Base-by-base conservation (phyloP, 2,113 vertebrate species). In the Cairina moschata region DNA sequence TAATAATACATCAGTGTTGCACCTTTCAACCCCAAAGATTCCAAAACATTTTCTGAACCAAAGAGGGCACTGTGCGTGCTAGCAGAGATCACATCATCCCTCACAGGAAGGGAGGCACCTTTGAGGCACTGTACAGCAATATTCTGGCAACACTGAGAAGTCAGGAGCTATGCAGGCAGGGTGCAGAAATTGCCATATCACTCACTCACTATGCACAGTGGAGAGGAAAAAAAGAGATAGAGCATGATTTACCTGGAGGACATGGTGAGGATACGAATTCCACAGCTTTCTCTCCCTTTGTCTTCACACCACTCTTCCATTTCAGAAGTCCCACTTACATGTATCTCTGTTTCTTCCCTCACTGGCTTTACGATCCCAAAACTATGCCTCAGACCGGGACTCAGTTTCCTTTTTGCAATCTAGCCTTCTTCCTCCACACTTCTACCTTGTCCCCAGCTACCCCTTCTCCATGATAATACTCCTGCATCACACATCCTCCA, bases 361-460 rank as follows among this genome's bases (percentile, higher is more conserved):
- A 3, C 10, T 25, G 34, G 6, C 20, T 85, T 65, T 65, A 18
- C 32, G 46, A 3, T 7, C 25, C 3, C 3, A 38, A 13, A n/a
- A 15, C 40, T 38, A 4, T 36, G 58, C 13, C 44, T 36, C 6
- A 11, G 13, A 13, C 9, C 17, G 6, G 26, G 14, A 6, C 10
- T 90, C 50, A 21, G 40, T 25, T 77, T 68, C 48, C 29, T 36
- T 60, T 62, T 36, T 36, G 25, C 69, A 52, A 2, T 28, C 67
- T 52, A 88, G 34, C 56, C 48, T 65, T 52, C 31, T 42, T 5
- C 4, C 44, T 31, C 8, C 8, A 13, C 1, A 0, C 14, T 55
- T 74, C 28, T 46, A 2, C 1, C 0, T 3, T 14, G 6, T 21
- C 52, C 28, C 7, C 46, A 59, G 31, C 46, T 16, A 34, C 50